A percentile compares a stretch with the other conserved stretches of the same genome.
phyloP scores from a whole-genome alignment of 2,113 vertebrate species.

The Phylloscopus trochilus region DNA sequence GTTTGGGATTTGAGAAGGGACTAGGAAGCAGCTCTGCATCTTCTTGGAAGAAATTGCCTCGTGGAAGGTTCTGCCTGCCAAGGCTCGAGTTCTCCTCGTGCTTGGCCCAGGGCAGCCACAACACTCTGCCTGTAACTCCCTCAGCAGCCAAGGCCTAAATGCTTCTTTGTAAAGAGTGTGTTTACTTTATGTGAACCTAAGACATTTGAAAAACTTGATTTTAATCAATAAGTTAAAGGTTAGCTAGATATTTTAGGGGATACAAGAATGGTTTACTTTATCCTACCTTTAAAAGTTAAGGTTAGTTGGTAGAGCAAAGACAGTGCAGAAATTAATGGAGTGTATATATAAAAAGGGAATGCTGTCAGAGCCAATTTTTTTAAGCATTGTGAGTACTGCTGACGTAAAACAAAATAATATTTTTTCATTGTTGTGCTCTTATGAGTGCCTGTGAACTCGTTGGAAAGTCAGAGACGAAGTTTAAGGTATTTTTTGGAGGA shows the following conservation, averaged over 20 bases:
- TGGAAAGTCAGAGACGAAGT: background rate
- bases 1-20: background rate
- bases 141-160: background rate
- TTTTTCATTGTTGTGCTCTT: conserved; percentile 11
- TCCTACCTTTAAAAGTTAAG: conserved; percentile 15
- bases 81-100: background rate
- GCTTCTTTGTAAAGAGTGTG: background rate
- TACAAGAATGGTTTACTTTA: background rate
- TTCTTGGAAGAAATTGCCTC: background rate
- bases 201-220: background rate
- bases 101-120: background rate
- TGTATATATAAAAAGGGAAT: background rate
- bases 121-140: background rate
- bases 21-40: background rate
- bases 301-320: background rate
- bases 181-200: background rate
- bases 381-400: background rate
- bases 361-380: background rate
- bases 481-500: background rate
- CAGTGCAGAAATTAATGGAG: background rate
- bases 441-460: background rate
- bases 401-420: background rate
- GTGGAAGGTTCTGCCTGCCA: background rate
- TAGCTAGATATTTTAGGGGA: background rate
- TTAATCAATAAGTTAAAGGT: background rate